Evolutionary conservation across 2,113 vertebrate species (phyloP).

Genomic region (Macquaria ambigua): DNA sequence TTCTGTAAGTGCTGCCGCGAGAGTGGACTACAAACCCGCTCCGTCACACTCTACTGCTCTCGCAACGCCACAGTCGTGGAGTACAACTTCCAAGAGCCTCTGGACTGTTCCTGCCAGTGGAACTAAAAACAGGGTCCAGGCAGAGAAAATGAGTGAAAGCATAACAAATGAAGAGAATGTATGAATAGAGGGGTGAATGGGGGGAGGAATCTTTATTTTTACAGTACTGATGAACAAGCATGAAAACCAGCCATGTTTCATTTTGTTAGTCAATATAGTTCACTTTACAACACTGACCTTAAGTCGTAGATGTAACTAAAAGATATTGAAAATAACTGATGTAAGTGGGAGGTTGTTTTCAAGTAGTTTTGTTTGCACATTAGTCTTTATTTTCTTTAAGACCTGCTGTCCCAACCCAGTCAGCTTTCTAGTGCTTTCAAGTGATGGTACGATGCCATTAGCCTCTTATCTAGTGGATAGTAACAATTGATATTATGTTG

Average conservation of each 20-base stretch:
- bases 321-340: conserved; percentile 31
- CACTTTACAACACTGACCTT: conserved; percentile 35
- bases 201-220: conserved; percentile 19
- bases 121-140: conserved; percentile 81
- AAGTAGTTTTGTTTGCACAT: conserved; percentile 55
- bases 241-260: conserved; percentile 66
- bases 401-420: conserved; percentile 34
- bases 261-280: conserved; percentile 29
- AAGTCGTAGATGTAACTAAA: conserved; percentile 43
- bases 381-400: conserved; percentile 43
- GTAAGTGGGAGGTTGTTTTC: conserved; percentile 26
- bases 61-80: conserved; percentile 92
- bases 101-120: conserved; percentile 97
- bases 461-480: conserved; percentile 43
- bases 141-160: conserved; percentile 7
- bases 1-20: conserved; percentile 99
- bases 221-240: conserved; percentile 47
- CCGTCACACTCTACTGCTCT: conserved; percentile 92
- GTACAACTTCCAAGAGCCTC: conserved; percentile 93
- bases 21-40: conserved; percentile 89
- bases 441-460: conserved; percentile 22
- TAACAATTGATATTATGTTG: conserved; percentile 38
- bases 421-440: conserved; percentile 48
- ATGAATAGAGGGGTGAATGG: conserved; percentile 8
- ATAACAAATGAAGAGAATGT: conserved; percentile 14